A percentile compares a stretch with the other conserved stretches of the same genome.
Conservation (phyloP, 2,888 invertebrate genomes). For the Lapara coniferarum region DNA sequence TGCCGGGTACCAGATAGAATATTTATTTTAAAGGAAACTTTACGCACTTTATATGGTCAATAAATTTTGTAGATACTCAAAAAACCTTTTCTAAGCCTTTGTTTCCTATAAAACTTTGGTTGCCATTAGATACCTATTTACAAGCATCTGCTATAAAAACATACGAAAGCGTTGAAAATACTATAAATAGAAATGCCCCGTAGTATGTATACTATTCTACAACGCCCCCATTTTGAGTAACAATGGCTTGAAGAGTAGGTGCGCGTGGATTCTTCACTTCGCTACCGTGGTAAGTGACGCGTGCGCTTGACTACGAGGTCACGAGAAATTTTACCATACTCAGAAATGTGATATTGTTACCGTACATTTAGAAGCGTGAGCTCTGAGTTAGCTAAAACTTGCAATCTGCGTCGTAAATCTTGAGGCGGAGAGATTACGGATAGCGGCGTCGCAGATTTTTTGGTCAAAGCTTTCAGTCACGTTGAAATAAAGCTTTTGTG, state of each 20-base stretch:
- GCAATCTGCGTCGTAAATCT: neutral
- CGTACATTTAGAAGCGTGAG: neutral
- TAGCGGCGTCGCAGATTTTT: neutral
- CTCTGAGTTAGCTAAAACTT: neutral
- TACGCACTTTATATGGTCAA: no score
- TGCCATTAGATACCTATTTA: no score
- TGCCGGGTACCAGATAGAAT: no score
- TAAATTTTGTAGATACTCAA: no score
- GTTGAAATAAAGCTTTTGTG: no score
- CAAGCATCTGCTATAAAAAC: no score
- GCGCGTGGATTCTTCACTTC: constrained; percentile 38
- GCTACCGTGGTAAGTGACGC: constrained; percentile 41
- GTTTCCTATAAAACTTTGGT: no score
- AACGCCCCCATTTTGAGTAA: neutral
- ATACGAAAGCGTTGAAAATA: no score
- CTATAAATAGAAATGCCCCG: no score
- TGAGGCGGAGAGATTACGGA: neutral
- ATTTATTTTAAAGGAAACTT: no score
- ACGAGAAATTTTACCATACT: constrained; percentile 36
- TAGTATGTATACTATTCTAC: no score
- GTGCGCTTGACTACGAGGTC: constrained; percentile 41
- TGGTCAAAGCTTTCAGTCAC: neutral
- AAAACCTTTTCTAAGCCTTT: no score
- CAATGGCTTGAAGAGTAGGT: neutral
- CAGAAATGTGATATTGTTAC: constrained; percentile 24